Evolutionary conservation across 1,140 invertebrate species (phyloP).

Genomic region (Heterodera carotae): DNA sequence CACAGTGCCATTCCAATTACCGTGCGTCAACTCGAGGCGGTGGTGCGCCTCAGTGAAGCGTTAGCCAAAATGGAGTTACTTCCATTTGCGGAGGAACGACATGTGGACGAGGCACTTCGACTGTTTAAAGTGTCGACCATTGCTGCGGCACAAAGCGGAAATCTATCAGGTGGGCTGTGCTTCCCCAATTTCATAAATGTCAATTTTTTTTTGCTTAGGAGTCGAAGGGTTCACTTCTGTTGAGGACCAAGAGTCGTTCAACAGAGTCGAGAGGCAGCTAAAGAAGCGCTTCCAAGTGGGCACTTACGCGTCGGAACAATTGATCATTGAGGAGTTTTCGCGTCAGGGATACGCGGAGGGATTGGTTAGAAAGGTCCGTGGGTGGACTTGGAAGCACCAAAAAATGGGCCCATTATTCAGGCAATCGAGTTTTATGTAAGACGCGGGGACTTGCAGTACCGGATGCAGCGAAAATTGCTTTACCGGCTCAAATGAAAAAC

Average conservation of each 20-base stretch:
- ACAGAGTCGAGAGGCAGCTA: conserved; percentile 88
- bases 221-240: conserved; percentile 94
- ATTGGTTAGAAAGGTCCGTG: conserved; percentile 61
- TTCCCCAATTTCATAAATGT: too few species aligned
- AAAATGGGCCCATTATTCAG: conserved; percentile 22
- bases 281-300: conserved; percentile 77
- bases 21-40: conserved; percentile 86
- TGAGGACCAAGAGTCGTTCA: conserved; percentile 86
- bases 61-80: conserved; percentile 96
- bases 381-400: neutral
- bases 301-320: conserved; percentile 89
- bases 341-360: conserved; percentile 67
- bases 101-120: conserved; percentile 95
- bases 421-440: conserved; percentile 67
- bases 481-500: conserved; percentile 81
- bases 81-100: conserved; percentile 84
- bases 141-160: conserved; percentile 88
- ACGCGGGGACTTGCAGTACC: conserved; percentile 88
- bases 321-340: conserved; percentile 88
- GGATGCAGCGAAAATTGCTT: conserved; percentile 93
- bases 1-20: conserved; percentile 64
- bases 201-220: conserved; percentile 71
- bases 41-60: conserved; percentile 92
- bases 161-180: conserved; percentile 73
- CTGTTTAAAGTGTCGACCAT: conserved; percentile 97